These are phyloP conservation scores for Crotalus helleri DNA, from an alignment of 2,113 vertebrate genomes.

Conservation along the genomic window DNA sequence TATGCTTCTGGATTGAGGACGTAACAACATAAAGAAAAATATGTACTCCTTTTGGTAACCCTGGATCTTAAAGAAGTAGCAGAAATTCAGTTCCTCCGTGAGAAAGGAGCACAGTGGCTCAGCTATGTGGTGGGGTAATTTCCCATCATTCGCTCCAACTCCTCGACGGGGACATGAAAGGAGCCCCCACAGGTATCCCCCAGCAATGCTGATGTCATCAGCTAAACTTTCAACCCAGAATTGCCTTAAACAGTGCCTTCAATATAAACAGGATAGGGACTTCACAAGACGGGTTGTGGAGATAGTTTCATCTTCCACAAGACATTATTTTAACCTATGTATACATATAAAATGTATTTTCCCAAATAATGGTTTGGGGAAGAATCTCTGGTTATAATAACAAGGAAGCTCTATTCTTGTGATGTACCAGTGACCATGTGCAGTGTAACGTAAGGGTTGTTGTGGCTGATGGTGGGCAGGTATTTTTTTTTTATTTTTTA, in stretches of 20 bases:
- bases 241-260: background rate
- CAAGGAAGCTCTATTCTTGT: background rate
- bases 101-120: background rate
- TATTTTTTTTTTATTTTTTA: background rate
- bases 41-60: background rate
- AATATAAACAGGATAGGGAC: background rate
- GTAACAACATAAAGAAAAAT: background rate
- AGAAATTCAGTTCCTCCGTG: background rate
- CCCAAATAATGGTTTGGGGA: background rate
- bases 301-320: background rate
- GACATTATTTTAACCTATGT: background rate
- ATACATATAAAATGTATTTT: background rate
- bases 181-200: background rate
- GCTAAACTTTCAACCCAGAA: background rate
- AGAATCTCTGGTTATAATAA: background rate
- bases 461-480: background rate
- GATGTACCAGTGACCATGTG: background rate
- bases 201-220: background rate
- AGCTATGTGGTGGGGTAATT: background rate
- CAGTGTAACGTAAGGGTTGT: background rate
- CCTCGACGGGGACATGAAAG: background rate
- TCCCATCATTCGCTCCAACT: background rate
- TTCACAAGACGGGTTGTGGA: background rate
- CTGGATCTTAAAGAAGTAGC: background rate
- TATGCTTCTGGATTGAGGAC: background rate